Conservation (phyloP, 1,140 invertebrate genomes). For the Samia ricini region DNA sequence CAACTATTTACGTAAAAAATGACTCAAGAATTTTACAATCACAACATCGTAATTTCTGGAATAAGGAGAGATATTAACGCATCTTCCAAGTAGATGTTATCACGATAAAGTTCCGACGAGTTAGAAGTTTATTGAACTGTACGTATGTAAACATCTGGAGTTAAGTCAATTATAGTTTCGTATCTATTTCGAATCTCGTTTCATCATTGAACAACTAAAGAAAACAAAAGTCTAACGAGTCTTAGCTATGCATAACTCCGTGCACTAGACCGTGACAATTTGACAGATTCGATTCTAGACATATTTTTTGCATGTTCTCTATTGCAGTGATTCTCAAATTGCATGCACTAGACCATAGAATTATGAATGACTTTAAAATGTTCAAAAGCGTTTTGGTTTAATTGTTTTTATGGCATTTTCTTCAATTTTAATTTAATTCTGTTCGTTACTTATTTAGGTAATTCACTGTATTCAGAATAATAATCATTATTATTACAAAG, state of each 20-base stretch:
- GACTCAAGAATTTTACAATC: no score
- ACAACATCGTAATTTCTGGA: no score
- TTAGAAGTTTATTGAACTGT: background rate
- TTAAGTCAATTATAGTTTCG: background rate
- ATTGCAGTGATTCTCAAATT: background rate
- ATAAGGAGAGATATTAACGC: background rate
- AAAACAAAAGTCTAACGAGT: background rate
- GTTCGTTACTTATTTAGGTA: no score
- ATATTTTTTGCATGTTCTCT: background rate
- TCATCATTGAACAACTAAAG: background rate
- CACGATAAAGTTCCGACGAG: background rate
- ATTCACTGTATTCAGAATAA: no score
- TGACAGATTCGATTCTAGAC: background rate
- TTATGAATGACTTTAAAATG: no score
- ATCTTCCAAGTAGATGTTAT: background rate
- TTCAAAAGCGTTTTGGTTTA: no score
- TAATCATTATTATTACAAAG: no score
- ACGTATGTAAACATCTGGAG: background rate
- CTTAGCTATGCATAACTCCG: background rate
- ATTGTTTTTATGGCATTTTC: no score
- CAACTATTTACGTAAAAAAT: no score
- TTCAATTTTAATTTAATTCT: no score
- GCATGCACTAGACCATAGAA: no score
- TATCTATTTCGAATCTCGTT: background rate
- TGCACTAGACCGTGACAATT: constrained; percentile 1